These are phyloP conservation scores for Prorops nasuta DNA, from an alignment of 1,140 invertebrate genomes.

Conservation along the genomic window DNA sequence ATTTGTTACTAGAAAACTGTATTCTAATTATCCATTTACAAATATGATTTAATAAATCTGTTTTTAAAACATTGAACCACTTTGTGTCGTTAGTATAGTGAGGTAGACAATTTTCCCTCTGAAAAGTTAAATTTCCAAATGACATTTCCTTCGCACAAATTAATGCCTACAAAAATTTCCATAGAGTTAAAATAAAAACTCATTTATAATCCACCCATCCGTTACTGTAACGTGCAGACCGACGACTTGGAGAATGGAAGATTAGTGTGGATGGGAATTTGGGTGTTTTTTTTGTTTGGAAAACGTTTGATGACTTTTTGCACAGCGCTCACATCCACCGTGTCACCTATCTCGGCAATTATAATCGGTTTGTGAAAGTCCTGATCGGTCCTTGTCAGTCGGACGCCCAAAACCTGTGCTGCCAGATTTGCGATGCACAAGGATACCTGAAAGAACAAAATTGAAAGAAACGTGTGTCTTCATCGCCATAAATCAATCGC, in stretches of 20 bases:
- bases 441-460: constrained; percentile 52
- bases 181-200: too few species aligned
- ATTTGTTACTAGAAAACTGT: too few species aligned
- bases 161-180: too few species aligned
- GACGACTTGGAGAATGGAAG: constrained; percentile 40
- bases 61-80: too few species aligned
- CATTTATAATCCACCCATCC: too few species aligned
- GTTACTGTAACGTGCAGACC: constrained; percentile 44
- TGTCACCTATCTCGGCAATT: constrained; percentile 63
- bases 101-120: too few species aligned
- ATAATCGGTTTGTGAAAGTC: constrained; percentile 68
- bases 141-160: too few species aligned
- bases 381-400: constrained; percentile 65
- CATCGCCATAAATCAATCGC: not conserved
- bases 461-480: not conserved
- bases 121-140: too few species aligned
- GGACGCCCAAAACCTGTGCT: constrained; percentile 66
- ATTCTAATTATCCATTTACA: too few species aligned
- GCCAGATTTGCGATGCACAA: constrained; percentile 66
- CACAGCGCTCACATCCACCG: constrained; percentile 41
- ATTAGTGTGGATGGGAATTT: constrained; percentile 30
- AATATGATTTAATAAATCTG: too few species aligned
- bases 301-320: constrained; percentile 42
- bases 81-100: too few species aligned
- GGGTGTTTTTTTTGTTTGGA: constrained; percentile 43